phyloP scores from a whole-genome alignment of 2,113 vertebrate genomes.

The Orycteropus afer region DNA sequence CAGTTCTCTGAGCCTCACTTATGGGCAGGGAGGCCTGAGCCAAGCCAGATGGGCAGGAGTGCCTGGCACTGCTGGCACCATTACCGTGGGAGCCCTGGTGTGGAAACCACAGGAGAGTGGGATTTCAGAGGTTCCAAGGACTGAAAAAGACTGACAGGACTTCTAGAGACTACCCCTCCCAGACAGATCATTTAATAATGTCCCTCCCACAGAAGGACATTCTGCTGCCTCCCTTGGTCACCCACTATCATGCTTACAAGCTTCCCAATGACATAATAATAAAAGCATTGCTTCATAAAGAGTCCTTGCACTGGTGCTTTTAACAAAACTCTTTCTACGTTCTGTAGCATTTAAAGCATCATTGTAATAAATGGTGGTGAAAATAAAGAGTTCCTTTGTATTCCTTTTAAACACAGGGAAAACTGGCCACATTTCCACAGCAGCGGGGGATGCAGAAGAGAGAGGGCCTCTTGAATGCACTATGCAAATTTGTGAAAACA shows the following conservation, averaged over 20 bases:
- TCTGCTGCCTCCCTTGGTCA: background rate
- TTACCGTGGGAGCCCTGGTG: background rate
- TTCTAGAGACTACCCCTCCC: background rate
- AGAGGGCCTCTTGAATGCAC: constrained; percentile 2
- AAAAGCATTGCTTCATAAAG: constrained; percentile 43
- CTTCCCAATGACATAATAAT: constrained; percentile 12
- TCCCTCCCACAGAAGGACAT: background rate
- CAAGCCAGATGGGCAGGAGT: constrained; percentile 32
- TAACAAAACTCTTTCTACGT: constrained; percentile 63
- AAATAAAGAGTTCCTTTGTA: constrained; percentile 73
- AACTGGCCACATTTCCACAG: constrained; percentile 56
- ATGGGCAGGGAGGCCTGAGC: background rate
- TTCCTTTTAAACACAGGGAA: constrained; percentile 35
- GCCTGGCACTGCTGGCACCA: background rate
- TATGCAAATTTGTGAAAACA: constrained; percentile 78
- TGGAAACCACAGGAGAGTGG: background rate
- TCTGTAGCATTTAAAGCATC: constrained; percentile 50
- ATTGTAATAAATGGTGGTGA: constrained; percentile 50
- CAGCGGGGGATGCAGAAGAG: background rate
- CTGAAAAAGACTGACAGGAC: background rate
- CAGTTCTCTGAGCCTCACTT: background rate
- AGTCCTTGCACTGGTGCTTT: constrained; percentile 50
- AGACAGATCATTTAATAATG: constrained; percentile 30
- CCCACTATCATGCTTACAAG: background rate
- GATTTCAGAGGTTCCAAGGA: background rate